phyloP scores from a whole-genome alignment of 2,888 invertebrate genomes.

The Eudemis profundana region DNA sequence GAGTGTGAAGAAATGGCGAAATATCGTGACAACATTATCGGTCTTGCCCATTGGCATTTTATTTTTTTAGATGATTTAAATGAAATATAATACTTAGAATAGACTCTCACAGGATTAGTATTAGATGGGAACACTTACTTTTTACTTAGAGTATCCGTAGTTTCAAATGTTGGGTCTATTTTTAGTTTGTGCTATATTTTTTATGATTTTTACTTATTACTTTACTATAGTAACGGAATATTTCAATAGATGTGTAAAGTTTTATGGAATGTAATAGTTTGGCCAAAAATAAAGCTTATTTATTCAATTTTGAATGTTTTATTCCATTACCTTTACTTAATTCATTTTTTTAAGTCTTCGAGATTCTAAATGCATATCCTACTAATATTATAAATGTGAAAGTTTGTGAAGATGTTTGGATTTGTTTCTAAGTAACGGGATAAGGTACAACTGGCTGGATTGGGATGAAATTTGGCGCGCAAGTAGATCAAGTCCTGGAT shows the following conservation, averaged over 20 bases:
- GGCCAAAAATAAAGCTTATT: constrained; percentile 85
- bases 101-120: too few species aligned
- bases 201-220: constrained; percentile 58
- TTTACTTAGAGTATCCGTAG: constrained; percentile 8
- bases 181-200: constrained; percentile 55
- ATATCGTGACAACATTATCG: background rate
- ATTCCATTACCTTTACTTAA: constrained; percentile 29
- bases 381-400: too few species aligned
- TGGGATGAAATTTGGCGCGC: too few species aligned
- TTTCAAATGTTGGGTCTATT: constrained; percentile 39
- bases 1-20: too few species aligned
- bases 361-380: too few species aligned
- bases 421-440: too few species aligned
- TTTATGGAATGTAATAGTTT: constrained; percentile 82
- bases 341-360: too few species aligned
- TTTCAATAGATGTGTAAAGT: constrained; percentile 69
- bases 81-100: constrained; percentile 19
- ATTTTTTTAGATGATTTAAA: constrained; percentile 28
- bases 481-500: too few species aligned
- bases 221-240: constrained; percentile 57
- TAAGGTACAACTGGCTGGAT: too few species aligned
- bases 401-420: too few species aligned
- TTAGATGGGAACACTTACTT: constrained; percentile 26
- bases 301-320: constrained; percentile 67
- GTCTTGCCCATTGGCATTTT: constrained; percentile 19